phyloP scores from a whole-genome alignment of 2,797 vertebrate species.

The Amazona finschi region DNA sequence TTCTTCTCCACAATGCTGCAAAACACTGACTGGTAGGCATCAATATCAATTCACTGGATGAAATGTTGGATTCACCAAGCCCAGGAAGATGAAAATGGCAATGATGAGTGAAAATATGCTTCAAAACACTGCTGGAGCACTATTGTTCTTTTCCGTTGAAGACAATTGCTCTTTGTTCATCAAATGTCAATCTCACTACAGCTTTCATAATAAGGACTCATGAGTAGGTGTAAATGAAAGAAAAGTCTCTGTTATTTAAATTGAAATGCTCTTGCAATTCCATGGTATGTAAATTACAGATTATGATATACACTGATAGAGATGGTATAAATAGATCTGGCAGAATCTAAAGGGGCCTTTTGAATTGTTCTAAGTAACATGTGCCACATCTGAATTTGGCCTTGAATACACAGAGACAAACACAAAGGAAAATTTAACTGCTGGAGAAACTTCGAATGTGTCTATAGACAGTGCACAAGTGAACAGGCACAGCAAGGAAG shows the following conservation, averaged over 20 bases:
- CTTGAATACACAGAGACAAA: conserved; percentile 1
- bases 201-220: conserved; percentile 43
- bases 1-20: not conserved
- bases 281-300: conserved; percentile 47
- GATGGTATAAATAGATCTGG: conserved; percentile 33
- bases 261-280: conserved; percentile 26
- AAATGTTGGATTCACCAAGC: not conserved
- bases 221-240: conserved; percentile 54
- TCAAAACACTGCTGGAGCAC: conserved; percentile 16
- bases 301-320: conserved; percentile 3
- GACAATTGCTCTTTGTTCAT: conserved; percentile 60
- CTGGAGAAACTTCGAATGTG: not conserved
- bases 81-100: conserved; percentile 28
- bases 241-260: conserved; percentile 46
- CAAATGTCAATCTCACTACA: not conserved
- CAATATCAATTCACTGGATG: conserved; percentile 18
- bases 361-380: not conserved
- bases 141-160: conserved; percentile 34
- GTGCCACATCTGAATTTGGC: not conserved
- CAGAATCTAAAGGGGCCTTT: conserved; percentile 1
- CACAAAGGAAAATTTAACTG: not conserved
- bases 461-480: not conserved
- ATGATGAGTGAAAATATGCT: conserved; percentile 16
- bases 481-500: not conserved
- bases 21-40: conserved; percentile 18